Percentiles rank a stretch among this genome's conserved stretches.
Conservation (phyloP, 2,797 vertebrate genomes). For the Spinus olivaceus region DNA sequence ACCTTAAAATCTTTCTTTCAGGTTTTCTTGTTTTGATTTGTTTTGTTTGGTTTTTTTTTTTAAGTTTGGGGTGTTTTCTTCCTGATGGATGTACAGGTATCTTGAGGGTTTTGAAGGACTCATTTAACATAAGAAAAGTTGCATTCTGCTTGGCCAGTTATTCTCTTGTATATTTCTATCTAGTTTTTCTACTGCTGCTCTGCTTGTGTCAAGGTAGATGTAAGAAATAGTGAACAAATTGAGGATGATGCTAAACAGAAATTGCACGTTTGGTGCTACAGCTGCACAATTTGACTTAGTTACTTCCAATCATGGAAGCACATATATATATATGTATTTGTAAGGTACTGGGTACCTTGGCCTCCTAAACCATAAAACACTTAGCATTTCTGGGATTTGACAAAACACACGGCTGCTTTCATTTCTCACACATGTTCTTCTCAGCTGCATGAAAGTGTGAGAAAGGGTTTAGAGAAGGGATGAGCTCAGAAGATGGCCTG, state of each 20-base stretch:
- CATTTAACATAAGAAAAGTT: neutral
- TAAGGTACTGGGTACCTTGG: neutral
- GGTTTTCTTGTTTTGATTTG: neutral
- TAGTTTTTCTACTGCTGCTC: neutral
- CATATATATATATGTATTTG: neutral
- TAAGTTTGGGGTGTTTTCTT: neutral
- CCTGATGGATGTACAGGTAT: neutral
- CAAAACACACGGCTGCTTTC: neutral
- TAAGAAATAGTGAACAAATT: neutral
- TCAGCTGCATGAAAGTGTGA: neutral
- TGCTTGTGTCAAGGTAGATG: neutral
- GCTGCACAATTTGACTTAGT: neutral
- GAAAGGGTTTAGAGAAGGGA: neutral
- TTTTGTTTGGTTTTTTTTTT: neutral
- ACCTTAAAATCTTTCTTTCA: neutral
- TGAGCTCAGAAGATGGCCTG: neutral
- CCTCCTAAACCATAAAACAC: neutral
- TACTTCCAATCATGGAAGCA: neutral
- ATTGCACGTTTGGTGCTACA: neutral
- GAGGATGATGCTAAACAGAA: neutral
- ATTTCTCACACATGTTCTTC: neutral
- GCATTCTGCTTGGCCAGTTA: neutral
- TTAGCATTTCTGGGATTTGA: neutral
- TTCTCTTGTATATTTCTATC: neutral
- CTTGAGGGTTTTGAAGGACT: neutral